Base-by-base conservation (phyloP, 2,797 vertebrate species). In the Chloroceryle amazona region DNA sequence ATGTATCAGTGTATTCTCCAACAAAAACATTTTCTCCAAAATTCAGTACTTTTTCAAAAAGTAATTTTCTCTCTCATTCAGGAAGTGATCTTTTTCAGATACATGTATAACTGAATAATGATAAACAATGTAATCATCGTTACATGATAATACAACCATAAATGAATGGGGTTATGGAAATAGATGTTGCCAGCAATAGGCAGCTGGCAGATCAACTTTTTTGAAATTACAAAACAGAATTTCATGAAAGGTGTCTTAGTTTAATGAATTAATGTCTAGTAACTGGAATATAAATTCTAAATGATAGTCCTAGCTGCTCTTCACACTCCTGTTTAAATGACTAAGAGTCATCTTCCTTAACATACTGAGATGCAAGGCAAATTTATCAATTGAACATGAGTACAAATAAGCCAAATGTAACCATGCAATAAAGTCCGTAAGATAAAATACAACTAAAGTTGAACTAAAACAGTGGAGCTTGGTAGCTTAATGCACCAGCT, bases 361-460 rank as follows among this genome's bases (percentile, higher is more conserved):
- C 67, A 54, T 76, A 90, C 88, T 95, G 81, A 91, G 97, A 97
- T 94, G 98, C 61, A 93, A 61, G 80, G 93, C 66, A 91, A 97
- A 98, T 98, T 98, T 98, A 98, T 98, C 97, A 97, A 97, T 88
- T 42, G 95, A 97, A 94, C 31, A 86, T 91, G 93, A 60, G 95
- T 94, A 96, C 97, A 98, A 98, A 98, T 98, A 99, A 98, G 96
- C 90, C 35, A 94, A 93, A 97, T 96, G 95, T 85, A 97, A 79
- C 92, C 97, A 98, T 89, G 96, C 97, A 98, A 98, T 90, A 71
- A 94, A 98, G 98, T 98, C 98, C 97, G 98, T 98, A 97, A 90
- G 96, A 97, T 96, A 98, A 98, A 98, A 99, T 97, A 97, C 95
- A 91, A 96, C 94, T 75, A 65, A 95, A 97, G 98, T 97, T 97